These are phyloP conservation scores for Phainopepla nitens DNA, from an alignment of 2,113 vertebrate genomes.

Conservation along the genomic window DNA sequence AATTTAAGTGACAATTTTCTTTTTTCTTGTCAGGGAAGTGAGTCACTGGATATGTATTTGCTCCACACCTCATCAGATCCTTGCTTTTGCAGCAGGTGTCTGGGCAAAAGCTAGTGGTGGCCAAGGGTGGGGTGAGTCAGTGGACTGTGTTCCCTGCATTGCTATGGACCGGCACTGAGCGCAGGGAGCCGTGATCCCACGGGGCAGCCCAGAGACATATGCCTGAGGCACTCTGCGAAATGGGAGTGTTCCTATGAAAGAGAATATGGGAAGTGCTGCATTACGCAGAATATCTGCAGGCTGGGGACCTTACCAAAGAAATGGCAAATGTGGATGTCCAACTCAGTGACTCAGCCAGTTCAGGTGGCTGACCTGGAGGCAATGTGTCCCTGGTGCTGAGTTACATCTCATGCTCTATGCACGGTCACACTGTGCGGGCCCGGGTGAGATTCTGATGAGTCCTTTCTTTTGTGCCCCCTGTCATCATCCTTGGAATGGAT, in stretches of 20 bases:
- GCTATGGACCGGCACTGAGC: accelerated
- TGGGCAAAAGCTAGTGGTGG: background rate
- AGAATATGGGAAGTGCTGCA: background rate
- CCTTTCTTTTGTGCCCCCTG: background rate
- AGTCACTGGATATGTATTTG: background rate
- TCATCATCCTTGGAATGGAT: background rate
- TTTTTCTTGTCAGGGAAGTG: background rate
- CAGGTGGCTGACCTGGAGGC: accelerated
- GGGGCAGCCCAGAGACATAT: background rate
- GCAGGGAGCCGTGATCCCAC: accelerated
- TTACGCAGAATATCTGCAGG: background rate
- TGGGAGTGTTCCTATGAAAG: accelerated
- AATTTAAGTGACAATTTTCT: background rate
- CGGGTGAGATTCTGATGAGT: accelerated
- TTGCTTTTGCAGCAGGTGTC: accelerated
- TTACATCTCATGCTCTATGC: accelerated
- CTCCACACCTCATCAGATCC: background rate
- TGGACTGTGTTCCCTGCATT: accelerated
- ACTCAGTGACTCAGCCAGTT: background rate
- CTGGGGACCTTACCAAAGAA: background rate
- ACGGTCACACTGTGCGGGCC: accelerated
- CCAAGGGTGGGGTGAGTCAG: background rate
- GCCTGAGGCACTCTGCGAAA: background rate
- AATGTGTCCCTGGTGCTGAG: accelerated
- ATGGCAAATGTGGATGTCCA: background rate